Evolutionary conservation across 2,888 invertebrate species (phyloP).

Genomic region (Charanyca ferruginea): DNA sequence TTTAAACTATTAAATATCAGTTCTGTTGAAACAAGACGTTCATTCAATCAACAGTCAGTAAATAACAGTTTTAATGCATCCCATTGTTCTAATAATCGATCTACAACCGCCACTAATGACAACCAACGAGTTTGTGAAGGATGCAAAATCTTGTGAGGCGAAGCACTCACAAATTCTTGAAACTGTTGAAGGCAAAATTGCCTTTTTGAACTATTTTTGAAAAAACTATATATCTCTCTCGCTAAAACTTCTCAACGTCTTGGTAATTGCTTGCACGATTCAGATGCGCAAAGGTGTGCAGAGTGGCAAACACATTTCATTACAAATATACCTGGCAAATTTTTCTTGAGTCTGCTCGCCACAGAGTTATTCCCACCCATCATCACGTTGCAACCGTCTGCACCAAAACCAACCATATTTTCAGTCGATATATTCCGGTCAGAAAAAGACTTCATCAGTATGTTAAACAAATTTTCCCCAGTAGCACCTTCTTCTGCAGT

Average conservation of each 20-base stretch:
- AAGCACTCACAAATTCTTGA: too few relatives aligned
- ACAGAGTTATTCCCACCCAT: conserved; percentile 12
- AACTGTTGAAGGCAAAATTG: too few relatives aligned
- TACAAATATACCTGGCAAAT: conserved; percentile 11
- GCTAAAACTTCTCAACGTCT: background rate
- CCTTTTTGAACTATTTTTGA: background rate
- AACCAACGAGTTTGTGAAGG: too few relatives aligned
- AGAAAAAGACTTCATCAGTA: conserved; percentile 11
- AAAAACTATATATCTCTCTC: background rate
- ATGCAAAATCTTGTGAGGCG: too few relatives aligned
- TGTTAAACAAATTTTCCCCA: conserved; percentile 6
- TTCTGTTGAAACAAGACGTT: conserved; percentile 1
- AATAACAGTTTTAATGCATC: too few relatives aligned
- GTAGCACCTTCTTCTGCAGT: conserved; percentile 18
- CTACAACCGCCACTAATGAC: too few relatives aligned
- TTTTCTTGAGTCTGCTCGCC: conserved; percentile 5
- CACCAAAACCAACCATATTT: conserved; percentile 9
- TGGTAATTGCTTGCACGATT: conserved; percentile 3
- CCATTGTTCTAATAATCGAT: too few relatives aligned
- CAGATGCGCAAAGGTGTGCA: conserved; percentile 6
- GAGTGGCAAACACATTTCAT: conserved; percentile 2
- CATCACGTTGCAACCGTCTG: conserved; percentile 11
- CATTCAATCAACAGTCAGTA: background rate
- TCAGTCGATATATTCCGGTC: too few relatives aligned
- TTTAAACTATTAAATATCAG: conserved; percentile 29